Conservation (phyloP, 92 coral and sea anemone species). For the Heteractis magnifica region DNA sequence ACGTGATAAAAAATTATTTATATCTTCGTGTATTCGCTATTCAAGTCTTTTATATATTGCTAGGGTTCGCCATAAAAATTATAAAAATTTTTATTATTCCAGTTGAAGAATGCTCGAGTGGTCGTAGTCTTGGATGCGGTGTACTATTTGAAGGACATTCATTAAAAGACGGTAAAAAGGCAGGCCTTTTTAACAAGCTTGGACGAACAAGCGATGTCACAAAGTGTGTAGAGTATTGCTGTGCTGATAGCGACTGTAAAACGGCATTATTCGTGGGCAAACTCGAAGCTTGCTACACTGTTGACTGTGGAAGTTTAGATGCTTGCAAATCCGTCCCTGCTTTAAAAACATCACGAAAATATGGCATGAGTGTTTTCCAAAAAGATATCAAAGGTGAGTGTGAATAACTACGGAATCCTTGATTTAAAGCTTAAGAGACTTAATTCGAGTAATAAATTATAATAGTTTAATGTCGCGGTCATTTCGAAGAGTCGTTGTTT, state of each 20-base stretch:
- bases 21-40: not conserved
- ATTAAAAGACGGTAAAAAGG: constrained; percentile 69
- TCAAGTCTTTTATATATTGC: not conserved
- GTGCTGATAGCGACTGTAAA: constrained; percentile 33
- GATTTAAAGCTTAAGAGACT: not conserved
- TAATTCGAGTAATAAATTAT: not conserved
- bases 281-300: constrained; percentile 66
- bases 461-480: not conserved
- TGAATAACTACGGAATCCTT: not conserved
- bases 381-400: constrained; percentile 21
- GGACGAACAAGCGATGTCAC: constrained; percentile 43
- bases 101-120: constrained; percentile 35
- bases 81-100: constrained; percentile 6
- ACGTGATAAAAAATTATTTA: not conserved
- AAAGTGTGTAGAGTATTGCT: constrained; percentile 81
- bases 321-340: constrained; percentile 65
- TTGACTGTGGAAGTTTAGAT: constrained; percentile 67
- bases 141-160: constrained; percentile 54
- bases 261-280: constrained; percentile 40
- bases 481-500: not conserved
- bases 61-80: not conserved
- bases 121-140: constrained; percentile 37
- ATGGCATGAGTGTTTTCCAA: constrained; percentile 32
- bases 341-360: constrained; percentile 11
- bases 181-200: constrained; percentile 70